A percentile compares a stretch with the other conserved stretches of the same genome.
These are phyloP conservation scores for Oplegnathus fasciatus DNA, from an alignment of 2,113 vertebrate species.

Conservation along the genomic window DNA sequence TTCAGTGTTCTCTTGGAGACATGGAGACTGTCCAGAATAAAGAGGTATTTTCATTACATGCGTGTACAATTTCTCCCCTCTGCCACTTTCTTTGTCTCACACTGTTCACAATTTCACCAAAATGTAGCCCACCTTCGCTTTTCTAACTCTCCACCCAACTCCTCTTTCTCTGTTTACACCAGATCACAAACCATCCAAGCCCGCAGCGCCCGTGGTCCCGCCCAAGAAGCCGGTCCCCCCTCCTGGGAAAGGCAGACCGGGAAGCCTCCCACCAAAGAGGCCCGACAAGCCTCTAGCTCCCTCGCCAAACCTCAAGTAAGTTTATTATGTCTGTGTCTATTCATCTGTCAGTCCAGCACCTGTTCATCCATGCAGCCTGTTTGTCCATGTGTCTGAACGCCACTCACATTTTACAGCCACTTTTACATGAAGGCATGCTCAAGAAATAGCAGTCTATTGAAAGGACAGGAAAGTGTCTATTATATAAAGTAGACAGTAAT, in stretches of 20 bases:
- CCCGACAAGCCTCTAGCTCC: constrained; percentile 91
- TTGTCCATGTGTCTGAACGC: not conserved
- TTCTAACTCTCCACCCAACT: not conserved
- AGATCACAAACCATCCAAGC: constrained; percentile 91
- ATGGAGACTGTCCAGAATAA: not conserved
- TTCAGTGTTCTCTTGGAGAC: not conserved
- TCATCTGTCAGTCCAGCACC: no score
- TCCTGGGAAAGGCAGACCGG: constrained; percentile 87
- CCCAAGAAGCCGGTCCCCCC: constrained; percentile 93
- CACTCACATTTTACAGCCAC: not conserved
- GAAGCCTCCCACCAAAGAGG: constrained; percentile 86
- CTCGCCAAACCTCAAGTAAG: constrained; percentile 86
- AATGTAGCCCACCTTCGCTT: no score
- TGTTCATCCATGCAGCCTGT: not conserved
- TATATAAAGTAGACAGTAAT: not conserved
- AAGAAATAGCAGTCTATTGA: not conserved
- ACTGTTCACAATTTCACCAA: not conserved
- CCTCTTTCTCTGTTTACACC: constrained; percentile 33
- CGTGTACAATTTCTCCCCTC: not conserved
- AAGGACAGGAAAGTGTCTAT: not conserved
- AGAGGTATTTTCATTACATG: not conserved
- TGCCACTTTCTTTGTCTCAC: not conserved
- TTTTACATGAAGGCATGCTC: not conserved
- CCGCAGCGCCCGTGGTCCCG: constrained; percentile 91
- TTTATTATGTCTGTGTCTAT: constrained; percentile 17